Evolutionary conservation across 2,113 vertebrate species (phyloP), one percentile per base, ranked within the genome.

Genomic region (Trachemys scripta): DNA sequence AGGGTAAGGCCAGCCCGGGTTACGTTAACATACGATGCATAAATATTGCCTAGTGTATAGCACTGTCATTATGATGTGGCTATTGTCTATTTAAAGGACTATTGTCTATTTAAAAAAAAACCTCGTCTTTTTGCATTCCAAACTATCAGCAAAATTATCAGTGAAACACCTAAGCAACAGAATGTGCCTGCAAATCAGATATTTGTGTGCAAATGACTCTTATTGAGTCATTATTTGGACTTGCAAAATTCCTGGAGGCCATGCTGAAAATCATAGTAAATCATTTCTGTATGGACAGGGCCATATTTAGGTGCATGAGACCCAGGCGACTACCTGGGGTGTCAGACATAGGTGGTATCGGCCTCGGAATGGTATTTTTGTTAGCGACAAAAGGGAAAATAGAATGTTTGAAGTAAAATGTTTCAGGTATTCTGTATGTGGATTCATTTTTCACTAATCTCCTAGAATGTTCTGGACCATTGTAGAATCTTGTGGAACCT

Each of bases 251-350:
- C 8, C 69, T 80, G 56, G 35, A 38, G 27, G 57, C 6, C 22
- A 1, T 12, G 0, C 12, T 4, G 5, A 0, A 5, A 0, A 4
- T 25, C 50, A 0, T 19, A 2, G 25, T 0, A 1, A 65, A 1
- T 5, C 8, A 3, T 6, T 19, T 87, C 11, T 16, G 4, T 80
- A 13, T 75, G 14, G 29, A 5, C 10, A 12, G 25, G 57, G 57
- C 57, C 17, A 59, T 25, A 29, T 29, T 27, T 11, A 29, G 57
- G 25, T 27, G 27, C 25, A 59, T 22, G 25, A 2, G 5, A 27
- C 57, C 27, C 25, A 59, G 54, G 5, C 25, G 25, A 12, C 57
- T 25, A 59, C 27, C 11, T 29, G 57, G 5, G 5, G 25, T 59
- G 11, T 10, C 10, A 11, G 57, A 25, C 10, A 12, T 5, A 11